Base-by-base conservation (phyloP, 2,797 vertebrate species). In the Sebastiscus albofasciatus region DNA sequence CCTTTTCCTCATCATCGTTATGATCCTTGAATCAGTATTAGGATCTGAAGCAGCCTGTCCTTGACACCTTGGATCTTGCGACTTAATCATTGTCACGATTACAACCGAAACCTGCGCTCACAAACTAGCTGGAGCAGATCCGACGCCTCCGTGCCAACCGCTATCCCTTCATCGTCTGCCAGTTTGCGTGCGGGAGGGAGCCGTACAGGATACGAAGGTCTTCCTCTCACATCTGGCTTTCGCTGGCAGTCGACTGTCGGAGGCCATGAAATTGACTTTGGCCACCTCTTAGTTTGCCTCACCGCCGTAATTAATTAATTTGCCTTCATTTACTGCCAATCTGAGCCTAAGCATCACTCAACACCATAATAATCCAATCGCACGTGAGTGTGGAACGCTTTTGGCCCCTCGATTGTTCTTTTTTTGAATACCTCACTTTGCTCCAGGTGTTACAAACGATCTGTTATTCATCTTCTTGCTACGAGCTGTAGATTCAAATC, bases 211-310 rank as follows among this genome's bases (percentile, higher is more conserved):
- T 59, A 61, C 52, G 3, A 78, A 65, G 75, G 80, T 80, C 75
- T 81, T 58, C 82, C 77, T 56, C 20, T 59, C 54, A 13, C 82
- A 89, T 85, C 83, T 82, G 81, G 81, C 74, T 86, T 66, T 66
- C 67, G 59, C 67, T 83, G 66, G 77, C 87, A 74, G 72, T 85
- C 52, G 67, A 56, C 71, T 77, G 84, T 84, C 77, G 39, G 80
- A 80, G 75, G 72, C 89, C 90, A 72, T 93, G 87, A 93, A 93
- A 94, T 94, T 87, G 90, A 93, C 92, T 92, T 93, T 89, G 80
- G 76, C 83, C 88, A 67, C 87, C 83, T 90, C 86, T 87, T 91
- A 91, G 87, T 93, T 92, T 77, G 75, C 86, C 84, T 85, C 79
- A 75, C 87, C 82, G 81, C 49, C 33, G 8, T 89, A 91, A 95